Evolutionary conservation across 2,113 vertebrate species (phyloP).

Genomic region (Malurus cyaneus): DNA sequence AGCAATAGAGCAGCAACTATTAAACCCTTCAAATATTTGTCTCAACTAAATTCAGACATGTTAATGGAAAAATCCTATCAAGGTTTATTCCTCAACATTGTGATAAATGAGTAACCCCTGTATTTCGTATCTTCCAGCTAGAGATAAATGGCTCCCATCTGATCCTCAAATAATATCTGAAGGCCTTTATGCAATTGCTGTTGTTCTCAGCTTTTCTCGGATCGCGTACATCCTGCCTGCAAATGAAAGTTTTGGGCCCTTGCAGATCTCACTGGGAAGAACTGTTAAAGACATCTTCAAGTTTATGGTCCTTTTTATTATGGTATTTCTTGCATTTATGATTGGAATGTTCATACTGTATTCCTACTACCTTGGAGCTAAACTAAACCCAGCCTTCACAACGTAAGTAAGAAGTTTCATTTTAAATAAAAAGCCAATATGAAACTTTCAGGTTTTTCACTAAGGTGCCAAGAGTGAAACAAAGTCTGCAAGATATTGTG

Average conservation of each 20-base stretch:
- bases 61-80: not conserved
- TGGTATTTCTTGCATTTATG: constrained; percentile 93
- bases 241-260: constrained; percentile 90
- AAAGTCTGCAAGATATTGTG: not conserved
- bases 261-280: constrained; percentile 90
- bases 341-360: constrained; percentile 94
- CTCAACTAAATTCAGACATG: not conserved
- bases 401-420: constrained; percentile 79
- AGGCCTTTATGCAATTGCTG: constrained; percentile 89
- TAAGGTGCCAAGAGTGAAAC: not conserved
- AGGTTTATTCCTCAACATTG: not conserved
- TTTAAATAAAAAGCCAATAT: not conserved
- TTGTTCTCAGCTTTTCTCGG: constrained; percentile 89
- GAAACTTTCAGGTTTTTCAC: not conserved
- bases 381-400: constrained; percentile 88
- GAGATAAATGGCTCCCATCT: constrained; percentile 90
- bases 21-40: not conserved
- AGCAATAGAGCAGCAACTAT: not conserved
- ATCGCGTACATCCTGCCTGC: constrained; percentile 91
- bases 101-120: not conserved
- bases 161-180: constrained; percentile 92
- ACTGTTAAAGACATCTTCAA: constrained; percentile 94
- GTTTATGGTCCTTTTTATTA: constrained; percentile 93
- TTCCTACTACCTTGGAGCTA: constrained; percentile 90
- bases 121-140: constrained; percentile 75